Conservation (phyloP, 2,797 vertebrate genomes). For the Monodelphis domestica region DNA sequence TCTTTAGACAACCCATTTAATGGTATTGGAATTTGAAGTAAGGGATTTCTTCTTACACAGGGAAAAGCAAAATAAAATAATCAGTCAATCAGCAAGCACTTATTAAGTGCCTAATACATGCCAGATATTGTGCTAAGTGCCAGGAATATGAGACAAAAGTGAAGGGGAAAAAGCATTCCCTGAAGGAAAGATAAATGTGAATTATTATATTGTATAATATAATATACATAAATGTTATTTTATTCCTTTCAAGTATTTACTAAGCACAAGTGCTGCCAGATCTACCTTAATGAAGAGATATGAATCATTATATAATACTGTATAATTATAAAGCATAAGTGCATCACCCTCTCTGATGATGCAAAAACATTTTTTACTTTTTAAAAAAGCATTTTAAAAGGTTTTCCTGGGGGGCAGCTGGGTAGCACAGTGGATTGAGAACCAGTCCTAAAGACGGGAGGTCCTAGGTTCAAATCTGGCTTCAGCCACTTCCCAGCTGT, state of each 20-base stretch:
- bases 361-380: background rate
- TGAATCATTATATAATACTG: background rate
- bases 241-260: background rate
- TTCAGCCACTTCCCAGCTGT: too few relatives aligned
- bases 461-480: too few relatives aligned
- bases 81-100: background rate
- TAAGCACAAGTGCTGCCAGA: background rate
- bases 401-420: too few relatives aligned
- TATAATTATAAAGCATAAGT: too few relatives aligned
- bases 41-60: background rate
- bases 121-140: background rate
- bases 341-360: background rate
- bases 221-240: background rate
- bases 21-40: background rate
- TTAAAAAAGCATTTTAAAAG: background rate
- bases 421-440: too few relatives aligned
- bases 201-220: background rate
- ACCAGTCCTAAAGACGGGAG: too few relatives aligned
- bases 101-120: background rate
- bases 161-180: background rate
- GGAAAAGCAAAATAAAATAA: background rate
- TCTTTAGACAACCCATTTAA: background rate
- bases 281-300: background rate
- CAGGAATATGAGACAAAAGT: background rate
- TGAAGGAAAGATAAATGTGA: background rate